Evolutionary conservation across 2,888 invertebrate species (phyloP).

Genomic region (Hedychridium roseum): DNA sequence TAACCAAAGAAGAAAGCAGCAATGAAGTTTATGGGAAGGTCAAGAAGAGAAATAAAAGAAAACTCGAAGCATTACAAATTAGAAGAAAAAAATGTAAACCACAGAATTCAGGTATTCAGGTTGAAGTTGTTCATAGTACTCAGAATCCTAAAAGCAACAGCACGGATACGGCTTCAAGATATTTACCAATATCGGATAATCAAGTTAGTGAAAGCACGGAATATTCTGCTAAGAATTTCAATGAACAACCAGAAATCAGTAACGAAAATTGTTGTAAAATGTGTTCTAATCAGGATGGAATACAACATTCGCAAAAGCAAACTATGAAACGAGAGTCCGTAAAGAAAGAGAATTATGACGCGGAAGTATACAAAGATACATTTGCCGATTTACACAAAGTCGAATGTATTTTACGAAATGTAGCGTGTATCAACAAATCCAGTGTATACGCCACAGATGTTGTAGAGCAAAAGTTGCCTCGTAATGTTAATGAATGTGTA

Average conservation of each 20-base stretch:
- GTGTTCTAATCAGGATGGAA: constrained; percentile 17
- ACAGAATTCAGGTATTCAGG: no score
- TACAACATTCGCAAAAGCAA: constrained; percentile 28
- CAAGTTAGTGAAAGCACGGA: constrained; percentile 34
- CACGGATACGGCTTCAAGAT: constrained; percentile 10
- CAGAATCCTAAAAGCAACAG: constrained; percentile 23
- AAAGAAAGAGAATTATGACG: constrained; percentile 28
- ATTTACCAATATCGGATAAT: constrained; percentile 31
- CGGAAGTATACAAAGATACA: constrained; percentile 8
- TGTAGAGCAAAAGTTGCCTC: constrained; percentile 12
- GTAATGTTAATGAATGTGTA: constrained; percentile 15
- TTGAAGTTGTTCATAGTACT: constrained; percentile 39
- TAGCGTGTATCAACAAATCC: constrained; percentile 8
- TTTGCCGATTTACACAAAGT: constrained; percentile 10
- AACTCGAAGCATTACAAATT: constrained; percentile 36
- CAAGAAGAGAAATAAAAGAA: constrained; percentile 25
- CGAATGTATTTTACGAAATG: constrained; percentile 4
- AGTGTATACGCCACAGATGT: constrained; percentile 16
- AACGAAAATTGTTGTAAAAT: constrained; percentile 19
- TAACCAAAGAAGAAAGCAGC: constrained; percentile 35
- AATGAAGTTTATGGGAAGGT: constrained; percentile 15
- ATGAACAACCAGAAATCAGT: constrained; percentile 11
- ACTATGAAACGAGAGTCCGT: constrained; percentile 19
- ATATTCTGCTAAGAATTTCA: constrained; percentile 14
- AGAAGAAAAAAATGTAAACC: constrained; percentile 27